These are phyloP conservation scores for Endotricha flammealis DNA, from an alignment of 2,888 invertebrate genomes.

Conservation along the genomic window DNA sequence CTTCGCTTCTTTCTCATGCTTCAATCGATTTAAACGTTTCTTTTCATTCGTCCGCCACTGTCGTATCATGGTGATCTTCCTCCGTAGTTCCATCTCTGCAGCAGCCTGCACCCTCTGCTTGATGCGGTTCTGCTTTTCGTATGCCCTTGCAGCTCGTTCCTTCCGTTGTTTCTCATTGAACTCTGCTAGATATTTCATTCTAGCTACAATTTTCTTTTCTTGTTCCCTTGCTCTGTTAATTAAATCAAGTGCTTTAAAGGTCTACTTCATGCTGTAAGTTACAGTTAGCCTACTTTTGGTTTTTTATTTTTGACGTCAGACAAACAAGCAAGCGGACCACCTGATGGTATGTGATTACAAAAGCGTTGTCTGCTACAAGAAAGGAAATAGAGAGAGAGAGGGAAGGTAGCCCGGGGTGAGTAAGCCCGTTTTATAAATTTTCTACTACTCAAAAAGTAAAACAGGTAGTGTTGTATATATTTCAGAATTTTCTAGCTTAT, in stretches of 20 bases:
- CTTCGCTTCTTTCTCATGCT: slow-evolving; percentile 50
- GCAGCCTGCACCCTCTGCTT: slow-evolving; percentile 66
- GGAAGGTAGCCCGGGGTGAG: too few relatives aligned
- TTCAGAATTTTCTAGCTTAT: too few relatives aligned
- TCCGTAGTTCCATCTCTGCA: slow-evolving; percentile 59
- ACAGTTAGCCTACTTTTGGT: too few relatives aligned
- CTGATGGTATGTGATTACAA: too few relatives aligned
- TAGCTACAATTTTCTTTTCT: slow-evolving; percentile 53
- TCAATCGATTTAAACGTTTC: slow-evolving; percentile 50
- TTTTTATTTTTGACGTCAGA: neutral
- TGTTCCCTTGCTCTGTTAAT: slow-evolving; percentile 55
- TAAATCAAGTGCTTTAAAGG: too few relatives aligned
- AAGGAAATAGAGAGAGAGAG: too few relatives aligned
- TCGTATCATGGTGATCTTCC: slow-evolving; percentile 67
- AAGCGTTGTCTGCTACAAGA: too few relatives aligned
- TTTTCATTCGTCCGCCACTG: slow-evolving; percentile 63
- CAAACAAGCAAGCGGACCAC: too few relatives aligned
- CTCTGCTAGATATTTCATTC: slow-evolving; percentile 58
- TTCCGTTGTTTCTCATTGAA: slow-evolving; percentile 52
- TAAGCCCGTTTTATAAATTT: too few relatives aligned
- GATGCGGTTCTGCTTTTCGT: slow-evolving; percentile 54
- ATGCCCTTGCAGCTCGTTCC: slow-evolving; percentile 46
- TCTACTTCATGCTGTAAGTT: too few relatives aligned
- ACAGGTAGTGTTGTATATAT: too few relatives aligned
- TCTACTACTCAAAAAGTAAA: too few relatives aligned